Percentiles rank a stretch among this genome's conserved stretches.
Conservation (phyloP, 2,888 invertebrate species). For the Cremastobaeus sp. region DNA sequence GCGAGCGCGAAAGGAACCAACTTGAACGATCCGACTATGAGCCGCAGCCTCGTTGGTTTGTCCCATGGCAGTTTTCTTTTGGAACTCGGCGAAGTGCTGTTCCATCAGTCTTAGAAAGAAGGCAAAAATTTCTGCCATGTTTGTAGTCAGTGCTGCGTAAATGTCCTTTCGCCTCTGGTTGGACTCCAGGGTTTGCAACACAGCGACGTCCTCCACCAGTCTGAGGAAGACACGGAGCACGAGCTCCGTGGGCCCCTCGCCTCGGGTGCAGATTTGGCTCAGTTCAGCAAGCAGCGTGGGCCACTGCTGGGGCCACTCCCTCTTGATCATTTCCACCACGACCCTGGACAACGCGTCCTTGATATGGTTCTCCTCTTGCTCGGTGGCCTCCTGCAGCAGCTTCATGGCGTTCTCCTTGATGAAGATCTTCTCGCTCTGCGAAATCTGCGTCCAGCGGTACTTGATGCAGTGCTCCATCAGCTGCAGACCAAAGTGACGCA, state of each 20-base stretch:
- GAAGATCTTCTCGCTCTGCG: constrained; percentile 91
- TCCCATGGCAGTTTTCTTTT: constrained; percentile 83
- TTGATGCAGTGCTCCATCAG: constrained; percentile 95
- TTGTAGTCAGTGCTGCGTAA: constrained; percentile 90
- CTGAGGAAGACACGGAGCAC: constrained; percentile 93
- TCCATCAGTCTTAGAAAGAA: constrained; percentile 90
- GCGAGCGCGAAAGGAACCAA: constrained; percentile 63
- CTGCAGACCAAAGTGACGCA: constrained; percentile 94
- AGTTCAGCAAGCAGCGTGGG: constrained; percentile 90
- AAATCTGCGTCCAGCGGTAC: constrained; percentile 94
- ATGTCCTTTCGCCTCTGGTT: constrained; percentile 93
- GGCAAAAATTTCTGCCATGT: constrained; percentile 92
- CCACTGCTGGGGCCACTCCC: constrained; percentile 99
- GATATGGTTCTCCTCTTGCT: constrained; percentile 85
- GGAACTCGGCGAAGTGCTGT: constrained; percentile 87
- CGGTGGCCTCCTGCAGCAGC: constrained; percentile 86
- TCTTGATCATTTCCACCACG: constrained; percentile 97
- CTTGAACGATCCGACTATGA: constrained; percentile 87
- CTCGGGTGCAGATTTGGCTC: constrained; percentile 88
- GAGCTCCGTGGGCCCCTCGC: constrained; percentile 93
- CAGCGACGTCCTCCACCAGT: constrained; percentile 95
- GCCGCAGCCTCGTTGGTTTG: constrained; percentile 84
- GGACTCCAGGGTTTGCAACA: constrained; percentile 92
- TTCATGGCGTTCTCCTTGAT: constrained; percentile 96
- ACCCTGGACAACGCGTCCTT: constrained; percentile 92